These are phyloP conservation scores for Galagoides demidoff DNA, from an alignment of 2,797 vertebrate species.

Conservation along the genomic window DNA sequence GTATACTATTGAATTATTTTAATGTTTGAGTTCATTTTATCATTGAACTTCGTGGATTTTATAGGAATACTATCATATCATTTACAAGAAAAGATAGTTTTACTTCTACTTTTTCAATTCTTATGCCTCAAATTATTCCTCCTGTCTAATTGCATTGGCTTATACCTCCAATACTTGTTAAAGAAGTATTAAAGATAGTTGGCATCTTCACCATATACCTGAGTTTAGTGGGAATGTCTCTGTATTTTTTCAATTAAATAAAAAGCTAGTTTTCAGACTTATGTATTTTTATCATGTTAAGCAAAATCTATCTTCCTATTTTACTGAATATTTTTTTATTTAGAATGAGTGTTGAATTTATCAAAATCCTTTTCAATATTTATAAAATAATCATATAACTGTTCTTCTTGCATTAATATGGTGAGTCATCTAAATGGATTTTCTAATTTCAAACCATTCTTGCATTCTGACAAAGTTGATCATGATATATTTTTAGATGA, in stretches of 20 bases:
- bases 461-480: neutral
- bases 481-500: neutral
- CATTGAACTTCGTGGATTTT: neutral
- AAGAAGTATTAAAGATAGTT: neutral
- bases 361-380: neutral
- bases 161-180: neutral
- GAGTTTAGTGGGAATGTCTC: neutral
- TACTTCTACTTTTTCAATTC: neutral
- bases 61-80: neutral
- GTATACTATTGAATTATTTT: neutral
- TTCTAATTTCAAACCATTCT: conserved; percentile 1
- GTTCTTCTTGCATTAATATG: neutral
- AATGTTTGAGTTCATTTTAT: neutral
- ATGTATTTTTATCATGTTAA: neutral
- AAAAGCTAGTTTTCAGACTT: neutral
- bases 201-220: neutral
- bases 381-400: neutral
- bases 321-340: neutral
- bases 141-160: neutral
- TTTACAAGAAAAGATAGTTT: neutral
- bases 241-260: conserved; percentile 12
- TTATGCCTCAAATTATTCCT: neutral
- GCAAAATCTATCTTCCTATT: neutral
- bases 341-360: neutral
- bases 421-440: conserved; percentile 14